phyloP scores from a whole-genome alignment of 2,888 invertebrate genomes.

The Troides aeacus region DNA sequence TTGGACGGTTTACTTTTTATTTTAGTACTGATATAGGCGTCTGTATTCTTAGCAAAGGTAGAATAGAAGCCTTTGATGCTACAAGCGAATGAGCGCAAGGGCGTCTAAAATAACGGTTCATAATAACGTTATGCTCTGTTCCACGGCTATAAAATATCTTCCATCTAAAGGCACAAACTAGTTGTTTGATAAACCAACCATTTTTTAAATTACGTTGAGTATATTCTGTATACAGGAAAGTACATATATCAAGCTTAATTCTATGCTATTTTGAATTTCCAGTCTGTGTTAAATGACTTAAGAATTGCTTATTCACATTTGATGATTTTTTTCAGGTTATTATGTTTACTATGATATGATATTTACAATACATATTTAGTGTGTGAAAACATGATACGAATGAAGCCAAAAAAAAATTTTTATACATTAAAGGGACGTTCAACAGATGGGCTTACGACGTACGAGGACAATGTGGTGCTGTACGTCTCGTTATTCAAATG shows the following conservation, averaged over 20 bases:
- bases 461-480: too few relatives aligned
- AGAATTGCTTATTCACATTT: too few relatives aligned
- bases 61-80: constrained; percentile 36
- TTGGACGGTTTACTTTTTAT: neutral
- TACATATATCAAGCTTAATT: neutral
- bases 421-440: too few relatives aligned
- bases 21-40: neutral
- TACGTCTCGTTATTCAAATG: too few relatives aligned
- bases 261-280: too few relatives aligned
- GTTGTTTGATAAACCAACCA: constrained; percentile 15
- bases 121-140: constrained; percentile 29
- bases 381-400: too few relatives aligned
- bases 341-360: too few relatives aligned
- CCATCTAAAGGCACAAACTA: constrained; percentile 14
- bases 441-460: too few relatives aligned
- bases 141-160: constrained; percentile 22
- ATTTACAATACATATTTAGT: too few relatives aligned
- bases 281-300: too few relatives aligned
- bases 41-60: constrained; percentile 18
- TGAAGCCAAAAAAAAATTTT: too few relatives aligned
- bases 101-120: constrained; percentile 37
- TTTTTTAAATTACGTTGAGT: neutral
- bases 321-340: too few relatives aligned
- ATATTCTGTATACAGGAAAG: neutral
- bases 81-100: constrained; percentile 45